phyloP scores from a whole-genome alignment of 2,888 invertebrate genomes.

The Ormyrus thymus region DNA sequence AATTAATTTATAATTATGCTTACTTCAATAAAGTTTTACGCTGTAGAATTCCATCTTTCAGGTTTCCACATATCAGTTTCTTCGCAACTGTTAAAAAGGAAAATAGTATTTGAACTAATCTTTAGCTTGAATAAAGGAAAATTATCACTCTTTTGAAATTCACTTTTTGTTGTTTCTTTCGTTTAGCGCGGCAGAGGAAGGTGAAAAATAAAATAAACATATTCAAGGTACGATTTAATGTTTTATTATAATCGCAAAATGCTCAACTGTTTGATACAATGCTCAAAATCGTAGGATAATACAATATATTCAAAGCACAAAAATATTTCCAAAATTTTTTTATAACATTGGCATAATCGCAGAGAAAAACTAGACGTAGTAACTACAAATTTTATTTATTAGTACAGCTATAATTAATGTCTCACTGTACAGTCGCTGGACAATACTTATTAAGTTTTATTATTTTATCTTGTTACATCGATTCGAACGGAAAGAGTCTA shows the following conservation, averaged over 20 bases:
- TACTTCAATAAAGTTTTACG: no score
- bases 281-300: conserved; percentile 55
- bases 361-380: conserved; percentile 56
- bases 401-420: conserved; percentile 47
- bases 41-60: no score
- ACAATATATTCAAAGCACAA: conserved; percentile 57
- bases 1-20: no score
- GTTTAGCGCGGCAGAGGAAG: no score
- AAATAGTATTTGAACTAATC: background rate
- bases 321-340: conserved; percentile 58
- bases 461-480: conserved; percentile 41
- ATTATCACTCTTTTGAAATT: conserved; percentile 15
- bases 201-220: background rate
- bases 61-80: no score
- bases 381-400: conserved; percentile 49
- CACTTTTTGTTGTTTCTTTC: no score
- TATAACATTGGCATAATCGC: conserved; percentile 54
- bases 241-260: conserved; percentile 57
- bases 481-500: conserved; percentile 52
- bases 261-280: conserved; percentile 57
- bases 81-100: no score
- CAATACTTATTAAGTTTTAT: conserved; percentile 41
- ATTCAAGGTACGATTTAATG: conserved; percentile 46
- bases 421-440: conserved; percentile 51
- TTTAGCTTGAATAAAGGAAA: background rate